phyloP scores from a whole-genome alignment of 2,888 invertebrate genomes.

The Apomyelois bistriatella region DNA sequence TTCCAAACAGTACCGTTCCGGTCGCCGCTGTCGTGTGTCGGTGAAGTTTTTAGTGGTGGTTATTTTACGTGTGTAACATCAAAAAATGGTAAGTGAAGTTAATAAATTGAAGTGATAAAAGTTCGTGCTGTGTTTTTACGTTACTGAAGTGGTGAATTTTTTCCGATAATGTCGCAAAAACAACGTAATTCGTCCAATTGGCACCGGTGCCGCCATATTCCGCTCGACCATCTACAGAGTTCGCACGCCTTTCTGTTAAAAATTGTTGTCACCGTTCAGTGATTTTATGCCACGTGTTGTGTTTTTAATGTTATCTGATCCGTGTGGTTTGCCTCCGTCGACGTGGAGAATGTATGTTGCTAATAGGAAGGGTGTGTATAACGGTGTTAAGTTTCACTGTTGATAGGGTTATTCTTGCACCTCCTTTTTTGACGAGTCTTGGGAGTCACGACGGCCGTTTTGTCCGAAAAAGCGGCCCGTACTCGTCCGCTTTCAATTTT shows the following conservation, averaged over 20 bases:
- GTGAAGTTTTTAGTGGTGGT: constrained; percentile 71
- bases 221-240: constrained; percentile 67
- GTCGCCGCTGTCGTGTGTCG: constrained; percentile 76
- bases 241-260: constrained; percentile 74
- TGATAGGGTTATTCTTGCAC: constrained; percentile 65
- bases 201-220: constrained; percentile 79
- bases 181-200: constrained; percentile 47
- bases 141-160: constrained; percentile 37
- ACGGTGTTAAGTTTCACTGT: constrained; percentile 77
- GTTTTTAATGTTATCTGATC: constrained; percentile 38
- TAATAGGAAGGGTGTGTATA: constrained; percentile 28
- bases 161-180: constrained; percentile 44
- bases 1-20: constrained; percentile 75
- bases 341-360: constrained; percentile 31
- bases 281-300: constrained; percentile 77
- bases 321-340: constrained; percentile 26
- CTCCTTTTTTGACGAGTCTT: constrained; percentile 69
- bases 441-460: constrained; percentile 24
- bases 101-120: constrained; percentile 60
- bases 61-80: constrained; percentile 77
- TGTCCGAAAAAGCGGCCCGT: constrained; percentile 26
- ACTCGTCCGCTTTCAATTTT: constrained; percentile 24
- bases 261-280: constrained; percentile 74
- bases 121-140: constrained; percentile 49
- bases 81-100: constrained; percentile 77